Percentiles rank a stretch among this genome's conserved stretches.
Conservation (phyloP, 2,797 vertebrate genomes). For the Rhinoraja longicauda region DNA sequence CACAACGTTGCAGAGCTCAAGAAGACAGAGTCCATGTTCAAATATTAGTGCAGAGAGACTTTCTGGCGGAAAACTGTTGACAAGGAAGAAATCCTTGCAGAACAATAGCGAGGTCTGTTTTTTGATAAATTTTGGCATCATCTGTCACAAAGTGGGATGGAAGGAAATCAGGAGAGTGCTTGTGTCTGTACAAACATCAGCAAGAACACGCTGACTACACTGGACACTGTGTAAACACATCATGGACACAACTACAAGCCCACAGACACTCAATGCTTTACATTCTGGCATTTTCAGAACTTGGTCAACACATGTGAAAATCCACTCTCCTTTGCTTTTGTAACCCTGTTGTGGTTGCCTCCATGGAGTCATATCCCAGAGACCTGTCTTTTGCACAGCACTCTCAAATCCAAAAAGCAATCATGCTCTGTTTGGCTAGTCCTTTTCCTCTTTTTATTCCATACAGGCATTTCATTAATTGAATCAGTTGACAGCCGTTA, state of each 20-base stretch:
- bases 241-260: constrained; percentile 39
- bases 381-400: constrained; percentile 30
- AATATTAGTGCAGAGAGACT: constrained; percentile 30
- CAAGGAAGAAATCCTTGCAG: not conserved
- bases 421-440: constrained; percentile 33
- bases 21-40: constrained; percentile 28
- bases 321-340: constrained; percentile 24
- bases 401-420: constrained; percentile 31
- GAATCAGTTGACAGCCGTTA: constrained; percentile 17
- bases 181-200: constrained; percentile 29
- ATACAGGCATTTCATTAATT: constrained; percentile 3
- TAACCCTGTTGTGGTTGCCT: not conserved
- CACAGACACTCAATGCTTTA: constrained; percentile 37
- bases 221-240: constrained; percentile 39
- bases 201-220: constrained; percentile 38
- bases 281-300: constrained; percentile 38
- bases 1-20: not conserved
- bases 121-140: constrained; percentile 34
- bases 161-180: constrained; percentile 29
- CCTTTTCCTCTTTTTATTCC: constrained; percentile 22
- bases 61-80: not conserved
- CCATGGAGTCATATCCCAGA: constrained; percentile 22
- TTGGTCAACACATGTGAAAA: constrained; percentile 30
- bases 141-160: constrained; percentile 36
- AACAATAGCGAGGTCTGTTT: constrained; percentile 7